A percentile compares a stretch with the other conserved stretches of the same genome.
Conservation (phyloP, 2,888 invertebrate genomes). For the Fragum whitleyi region DNA sequence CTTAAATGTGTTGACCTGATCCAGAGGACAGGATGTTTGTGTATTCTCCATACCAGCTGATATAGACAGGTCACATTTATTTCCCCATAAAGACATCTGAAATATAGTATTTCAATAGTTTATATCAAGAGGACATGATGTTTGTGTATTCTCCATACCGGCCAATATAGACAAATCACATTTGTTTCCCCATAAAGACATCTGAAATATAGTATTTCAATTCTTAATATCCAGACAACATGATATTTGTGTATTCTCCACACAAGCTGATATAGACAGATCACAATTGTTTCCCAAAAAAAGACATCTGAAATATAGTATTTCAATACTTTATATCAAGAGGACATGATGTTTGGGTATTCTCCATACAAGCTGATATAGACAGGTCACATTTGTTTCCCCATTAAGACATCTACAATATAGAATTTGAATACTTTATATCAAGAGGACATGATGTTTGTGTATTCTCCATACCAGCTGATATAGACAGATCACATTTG, state of each 20-base stretch:
- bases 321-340: no score
- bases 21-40: slow-evolving; percentile 87
- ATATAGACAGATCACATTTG: slow-evolving; percentile 96
- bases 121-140: slow-evolving; percentile 87
- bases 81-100: slow-evolving; percentile 94
- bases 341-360: slow-evolving; percentile 87
- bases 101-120: background rate
- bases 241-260: slow-evolving; percentile 87
- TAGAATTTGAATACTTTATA: background rate
- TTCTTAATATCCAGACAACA: slow-evolving; percentile 86
- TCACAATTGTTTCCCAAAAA: slow-evolving; percentile 99
- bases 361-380: slow-evolving; percentile 90
- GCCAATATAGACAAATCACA: slow-evolving; percentile 96
- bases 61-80: slow-evolving; percentile 96
- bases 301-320: slow-evolving; percentile 87
- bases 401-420: slow-evolving; percentile 90
- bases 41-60: slow-evolving; percentile 90
- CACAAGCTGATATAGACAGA: slow-evolving; percentile 93
- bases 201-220: slow-evolving; percentile 72
- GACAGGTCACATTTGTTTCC: slow-evolving; percentile 98
- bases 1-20: slow-evolving; percentile 87
- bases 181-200: slow-evolving; percentile 97
- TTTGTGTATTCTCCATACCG: slow-evolving; percentile 89
- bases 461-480: slow-evolving; percentile 89
- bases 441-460: slow-evolving; percentile 87